phyloP scores from a whole-genome alignment of 2,113 vertebrate species.

The Gobio gobio region DNA sequence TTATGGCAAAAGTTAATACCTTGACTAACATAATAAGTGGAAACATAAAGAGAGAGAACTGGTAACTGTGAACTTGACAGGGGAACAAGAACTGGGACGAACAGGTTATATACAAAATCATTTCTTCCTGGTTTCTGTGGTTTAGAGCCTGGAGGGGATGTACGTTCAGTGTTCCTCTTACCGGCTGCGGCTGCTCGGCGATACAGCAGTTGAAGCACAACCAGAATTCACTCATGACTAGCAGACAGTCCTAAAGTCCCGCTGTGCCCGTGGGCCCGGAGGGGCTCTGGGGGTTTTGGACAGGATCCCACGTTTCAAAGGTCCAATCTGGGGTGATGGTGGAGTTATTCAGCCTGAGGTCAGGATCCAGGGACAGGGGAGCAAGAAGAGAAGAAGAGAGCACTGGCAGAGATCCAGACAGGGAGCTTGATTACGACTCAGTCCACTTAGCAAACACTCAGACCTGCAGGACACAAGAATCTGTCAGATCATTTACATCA shows the following conservation, averaged over 20 bases:
- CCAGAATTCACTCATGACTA: constrained; percentile 89
- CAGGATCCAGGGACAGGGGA: constrained; percentile 9
- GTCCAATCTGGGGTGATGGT: background rate
- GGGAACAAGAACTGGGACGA: background rate
- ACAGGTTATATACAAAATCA: background rate
- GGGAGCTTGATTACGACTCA: constrained; percentile 10
- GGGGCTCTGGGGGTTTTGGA: background rate
- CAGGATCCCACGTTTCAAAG: background rate
- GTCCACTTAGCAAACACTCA: constrained; percentile 17
- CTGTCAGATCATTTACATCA: constrained; percentile 17
- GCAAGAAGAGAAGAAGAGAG: constrained; percentile 17
- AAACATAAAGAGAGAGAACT: background rate
- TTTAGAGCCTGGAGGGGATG: constrained; percentile 5
- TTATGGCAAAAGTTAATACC: background rate
- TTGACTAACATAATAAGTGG: background rate
- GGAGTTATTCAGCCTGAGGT: background rate
- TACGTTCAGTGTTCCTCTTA: constrained; percentile 71
- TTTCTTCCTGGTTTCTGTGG: constrained; percentile 29
- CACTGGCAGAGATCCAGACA: constrained; percentile 55
- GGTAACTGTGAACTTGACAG: background rate
- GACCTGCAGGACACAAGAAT: constrained; percentile 50
- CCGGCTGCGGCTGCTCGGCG: constrained; percentile 88
- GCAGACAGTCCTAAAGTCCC: constrained; percentile 69
- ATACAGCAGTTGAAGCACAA: constrained; percentile 95
- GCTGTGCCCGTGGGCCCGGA: constrained; percentile 30